Evolutionary conservation across 1,140 invertebrate species (phyloP), one percentile per base, ranked within the genome.

Genomic region (Hypothenemus hampei): DNA sequence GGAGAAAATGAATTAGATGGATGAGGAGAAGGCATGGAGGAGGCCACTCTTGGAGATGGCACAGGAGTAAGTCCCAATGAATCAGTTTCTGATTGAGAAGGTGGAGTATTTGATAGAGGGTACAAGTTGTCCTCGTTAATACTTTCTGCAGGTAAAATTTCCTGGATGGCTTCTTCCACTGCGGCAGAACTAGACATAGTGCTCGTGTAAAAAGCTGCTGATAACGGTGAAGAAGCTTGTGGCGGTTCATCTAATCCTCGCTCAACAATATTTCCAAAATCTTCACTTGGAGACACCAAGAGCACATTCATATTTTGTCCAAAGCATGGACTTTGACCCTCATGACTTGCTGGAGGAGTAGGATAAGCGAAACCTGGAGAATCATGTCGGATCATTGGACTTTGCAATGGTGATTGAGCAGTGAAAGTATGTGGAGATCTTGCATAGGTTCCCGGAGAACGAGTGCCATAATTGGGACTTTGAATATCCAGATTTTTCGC

Each of bases 181-280:
- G 87, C 87, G 59, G 87, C 87, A 13, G 86, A 86, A 41, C 85
- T 88, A 1, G 86, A 88, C 78, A 89, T 89, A 15, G 85, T 85
- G n/a, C 84, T 84, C n/a, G 86, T 87, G 68, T 87, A 90, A 69
- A 89, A 89, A 0, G 86, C 86, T 20, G 86, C 85, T 1, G 86
- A 85, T 0, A 89, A 68, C 0, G 86, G 86, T 2, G 82, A 83
- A 5, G 82, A 84, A 1, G 81, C 79, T 45, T 83, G 82, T 13
- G 78, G 75, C 0, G 80, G 78, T 53, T 78, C 76, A 22, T 81
- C 81, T 1, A 77, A 36, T 46, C 76, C 75, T 61, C 73, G 69
- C 51, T 73, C 72, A 63, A 77, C 51, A 57, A 75, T 43, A 69
- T 74, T 59, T 61, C 72, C 58, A 65, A 73, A 61, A 64, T 77